Evolutionary conservation across 2,797 vertebrate species (phyloP).

Genomic region (Mallotus villosus): DNA sequence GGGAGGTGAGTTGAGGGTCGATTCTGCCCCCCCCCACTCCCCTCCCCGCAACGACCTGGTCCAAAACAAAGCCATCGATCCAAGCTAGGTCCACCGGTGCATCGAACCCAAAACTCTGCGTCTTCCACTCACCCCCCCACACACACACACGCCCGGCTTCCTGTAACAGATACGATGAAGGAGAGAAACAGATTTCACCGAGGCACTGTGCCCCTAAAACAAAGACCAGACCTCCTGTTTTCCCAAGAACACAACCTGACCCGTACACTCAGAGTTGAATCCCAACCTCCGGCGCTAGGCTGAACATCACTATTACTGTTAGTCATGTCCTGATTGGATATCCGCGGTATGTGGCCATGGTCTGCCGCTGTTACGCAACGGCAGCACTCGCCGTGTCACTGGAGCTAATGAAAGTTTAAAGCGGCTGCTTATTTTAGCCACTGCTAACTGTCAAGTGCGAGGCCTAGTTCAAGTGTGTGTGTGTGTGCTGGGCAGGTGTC

Average conservation of each 20-base stretch:
- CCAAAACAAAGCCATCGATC: conserved; percentile 51
- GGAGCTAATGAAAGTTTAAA: conserved; percentile 36
- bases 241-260: no score
- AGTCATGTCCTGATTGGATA: no score
- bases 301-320: no score
- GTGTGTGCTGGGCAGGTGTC: conserved; percentile 54
- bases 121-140: conserved; percentile 5
- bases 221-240: not conserved
- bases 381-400: not conserved
- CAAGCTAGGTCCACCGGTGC: conserved; percentile 23
- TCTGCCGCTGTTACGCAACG: no score
- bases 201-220: conserved; percentile 13
- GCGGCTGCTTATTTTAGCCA: conserved; percentile 36
- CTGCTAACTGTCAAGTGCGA: conserved; percentile 29
- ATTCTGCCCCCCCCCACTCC: conserved; percentile 22
- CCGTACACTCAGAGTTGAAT: no score
- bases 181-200: not conserved
- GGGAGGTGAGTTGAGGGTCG: conserved; percentile 18
- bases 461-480: conserved; percentile 54
- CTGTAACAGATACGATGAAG: not conserved
- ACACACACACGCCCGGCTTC: conserved; percentile 26
- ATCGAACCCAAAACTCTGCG: not conserved
- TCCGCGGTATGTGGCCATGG: no score
- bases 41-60: conserved; percentile 2
- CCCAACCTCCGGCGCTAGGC: no score